Base-by-base conservation (phyloP, 1,140 invertebrate species). In the Hirudo medicinalis region DNA sequence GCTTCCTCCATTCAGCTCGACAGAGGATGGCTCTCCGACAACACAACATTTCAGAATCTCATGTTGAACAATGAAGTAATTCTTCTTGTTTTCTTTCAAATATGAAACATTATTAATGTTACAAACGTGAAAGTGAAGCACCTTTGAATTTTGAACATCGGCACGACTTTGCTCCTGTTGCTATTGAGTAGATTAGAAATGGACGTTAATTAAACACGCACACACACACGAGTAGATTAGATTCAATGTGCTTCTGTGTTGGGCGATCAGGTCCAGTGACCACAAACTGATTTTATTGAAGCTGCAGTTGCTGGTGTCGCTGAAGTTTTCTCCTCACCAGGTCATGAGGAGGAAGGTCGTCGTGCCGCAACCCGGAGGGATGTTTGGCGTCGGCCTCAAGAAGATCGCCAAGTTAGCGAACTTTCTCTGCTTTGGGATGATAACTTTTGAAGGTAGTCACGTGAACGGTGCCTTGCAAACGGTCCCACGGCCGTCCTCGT, bases 361-460 rank as follows among this genome's bases (percentile, higher is more conserved):
- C 72, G 87, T 87, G 53, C 87, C 88, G 67, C 91, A 91, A 83
- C 86, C 89, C 68, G 89, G 89, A 72, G 88, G 89, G 54, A 83
- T 91, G 20, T 93, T 92, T 82, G 91, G 90, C 60, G 88, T 89
- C 73, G 91, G 90, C 83, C 90, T 93, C 80, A 87, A 87, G 78
- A 87, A 88, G 84, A 89, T 92, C 77, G 89, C 90, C 87, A 91
- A 91, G 91, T 92, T 79, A 83, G 78, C 72, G 43, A 20, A 25
- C 11, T 22, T 15, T n/a, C 11, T 53, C 22, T 67, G 13, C 43
- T 49, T 49, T 49, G 43, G 43, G 43, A 17, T 49, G 15, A 17
- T 49, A 17, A 49, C 11, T 36, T 2, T 3, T 36, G 32, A 36
- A 36, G 32, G 32, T 6, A 36, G 32, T 36, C 6, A 36, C 32